Percentiles rank a stretch among this genome's conserved stretches.
Conservation (phyloP, 1,140 invertebrate genomes). For the Drosophila athabasca region DNA sequence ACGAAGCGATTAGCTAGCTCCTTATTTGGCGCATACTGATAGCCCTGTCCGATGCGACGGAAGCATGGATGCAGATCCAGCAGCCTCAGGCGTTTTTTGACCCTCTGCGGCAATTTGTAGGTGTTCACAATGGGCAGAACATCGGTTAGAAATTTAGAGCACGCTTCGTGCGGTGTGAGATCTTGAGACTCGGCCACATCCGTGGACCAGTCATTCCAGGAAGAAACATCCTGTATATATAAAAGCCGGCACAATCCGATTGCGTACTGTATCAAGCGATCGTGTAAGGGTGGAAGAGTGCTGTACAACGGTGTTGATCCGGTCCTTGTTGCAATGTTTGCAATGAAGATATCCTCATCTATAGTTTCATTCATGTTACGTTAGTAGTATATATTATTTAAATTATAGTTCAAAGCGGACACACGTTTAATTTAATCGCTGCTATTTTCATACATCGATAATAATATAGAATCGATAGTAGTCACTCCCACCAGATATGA, state of each 20-base stretch:
- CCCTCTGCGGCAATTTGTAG: not conserved
- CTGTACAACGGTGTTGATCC: not conserved
- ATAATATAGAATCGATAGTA: not conserved
- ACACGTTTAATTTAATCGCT: not conserved
- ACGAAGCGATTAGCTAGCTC: not conserved
- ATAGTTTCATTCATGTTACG: not conserved
- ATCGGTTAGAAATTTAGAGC: slow-evolving; percentile 14
- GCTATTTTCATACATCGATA: no score
- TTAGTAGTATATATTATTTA: not conserved
- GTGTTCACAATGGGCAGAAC: slow-evolving; percentile 29
- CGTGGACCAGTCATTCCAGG: slow-evolving; percentile 4
- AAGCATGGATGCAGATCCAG: slow-evolving; percentile 32
- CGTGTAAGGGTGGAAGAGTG: not conserved
- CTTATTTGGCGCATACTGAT: slow-evolving; percentile 13
- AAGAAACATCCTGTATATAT: slow-evolving; percentile 26
- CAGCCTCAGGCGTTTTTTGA: slow-evolving; percentile 20
- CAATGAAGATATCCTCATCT: not conserved
- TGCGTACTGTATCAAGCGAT: slow-evolving; percentile 16
- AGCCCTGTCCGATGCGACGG: slow-evolving; percentile 14
- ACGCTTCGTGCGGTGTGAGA: not conserved
- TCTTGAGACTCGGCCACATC: slow-evolving; percentile 12
- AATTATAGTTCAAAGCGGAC: not conserved
- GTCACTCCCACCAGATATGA: not conserved
- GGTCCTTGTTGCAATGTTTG: not conserved
- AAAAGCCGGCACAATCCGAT: slow-evolving; percentile 16